These are phyloP conservation scores for Onchidella celtica DNA, from an alignment of 2,888 invertebrate species.

Conservation along the genomic window DNA sequence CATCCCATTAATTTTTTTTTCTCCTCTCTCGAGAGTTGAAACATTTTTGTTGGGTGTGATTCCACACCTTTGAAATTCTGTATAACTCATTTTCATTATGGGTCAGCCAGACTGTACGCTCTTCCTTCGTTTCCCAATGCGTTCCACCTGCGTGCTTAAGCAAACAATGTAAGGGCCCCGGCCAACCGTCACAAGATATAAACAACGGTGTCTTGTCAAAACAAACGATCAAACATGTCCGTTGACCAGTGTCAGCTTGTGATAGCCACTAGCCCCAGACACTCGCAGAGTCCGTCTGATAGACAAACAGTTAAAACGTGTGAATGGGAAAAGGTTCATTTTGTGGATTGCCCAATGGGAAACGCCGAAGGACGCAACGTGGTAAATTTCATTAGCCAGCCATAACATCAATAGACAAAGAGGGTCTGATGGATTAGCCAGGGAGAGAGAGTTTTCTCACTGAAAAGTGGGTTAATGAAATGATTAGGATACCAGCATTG, in stretches of 20 bases:
- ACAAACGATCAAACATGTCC: neutral
- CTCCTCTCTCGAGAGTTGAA: too few species aligned
- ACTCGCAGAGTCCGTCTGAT: too few species aligned
- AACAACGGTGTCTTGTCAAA: neutral
- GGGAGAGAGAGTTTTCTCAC: neutral
- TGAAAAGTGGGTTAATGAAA: neutral
- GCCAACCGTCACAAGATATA: neutral
- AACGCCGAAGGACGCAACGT: too few species aligned
- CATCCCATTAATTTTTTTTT: too few species aligned
- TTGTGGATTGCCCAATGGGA: too few species aligned
- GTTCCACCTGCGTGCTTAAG: neutral
- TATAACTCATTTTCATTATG: too few species aligned
- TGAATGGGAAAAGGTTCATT: too few species aligned
- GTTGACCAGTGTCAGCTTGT: neutral
- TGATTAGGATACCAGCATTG: neutral
- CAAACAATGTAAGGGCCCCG: neutral
- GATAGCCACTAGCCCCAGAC: neutral
- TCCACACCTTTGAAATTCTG: too few species aligned
- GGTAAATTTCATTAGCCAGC: too few species aligned
- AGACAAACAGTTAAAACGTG: too few species aligned
- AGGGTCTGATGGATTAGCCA: neutral
- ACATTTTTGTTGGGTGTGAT: too few species aligned
- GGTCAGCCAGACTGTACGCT: too few species aligned
- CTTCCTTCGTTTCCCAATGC: neutral
- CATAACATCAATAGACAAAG: neutral